phyloP scores from a whole-genome alignment of 2,888 invertebrate species.

The Tetramorium bicarinatum region DNA sequence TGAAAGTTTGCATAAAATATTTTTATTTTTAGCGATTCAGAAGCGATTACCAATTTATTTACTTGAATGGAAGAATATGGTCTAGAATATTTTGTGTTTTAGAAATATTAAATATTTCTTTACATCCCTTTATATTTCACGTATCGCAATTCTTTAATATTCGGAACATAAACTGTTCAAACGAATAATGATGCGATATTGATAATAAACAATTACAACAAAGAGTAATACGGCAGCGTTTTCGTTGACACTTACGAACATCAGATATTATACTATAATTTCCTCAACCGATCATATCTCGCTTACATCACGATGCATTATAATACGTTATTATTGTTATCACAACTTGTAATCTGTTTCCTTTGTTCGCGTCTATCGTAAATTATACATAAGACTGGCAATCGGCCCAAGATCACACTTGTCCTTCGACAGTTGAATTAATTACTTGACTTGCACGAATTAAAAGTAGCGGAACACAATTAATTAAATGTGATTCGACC shows the following conservation, averaged over 20 bases:
- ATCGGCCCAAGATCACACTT: conserved; percentile 12
- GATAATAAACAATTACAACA: conserved; percentile 55
- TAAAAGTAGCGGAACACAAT: neutral
- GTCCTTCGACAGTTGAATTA: conserved; percentile 41
- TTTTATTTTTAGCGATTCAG: neutral
- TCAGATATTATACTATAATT: conserved; percentile 62
- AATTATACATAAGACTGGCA: conserved; percentile 26
- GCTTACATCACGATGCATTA: conserved; percentile 53
- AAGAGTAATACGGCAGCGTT: neutral
- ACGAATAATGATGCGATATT: conserved; percentile 27
- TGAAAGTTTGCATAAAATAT: neutral
- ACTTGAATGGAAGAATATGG: neutral
- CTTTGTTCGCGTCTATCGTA: neutral
- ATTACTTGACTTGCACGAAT: conserved; percentile 21
- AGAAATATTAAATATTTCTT: neutral
- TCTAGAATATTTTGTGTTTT: neutral
- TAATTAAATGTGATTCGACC: neutral
- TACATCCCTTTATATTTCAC: neutral
- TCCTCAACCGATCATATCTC: conserved; percentile 61
- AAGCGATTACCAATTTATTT: neutral
- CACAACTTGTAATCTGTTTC: conserved; percentile 11
- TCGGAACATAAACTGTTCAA: conserved; percentile 10
- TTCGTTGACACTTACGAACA: conserved; percentile 40
- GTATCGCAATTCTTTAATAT: neutral
- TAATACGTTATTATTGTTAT: conserved; percentile 32